Conservation (phyloP, 2,888 invertebrate genomes). For the Caenorhabditis sp. region DNA sequence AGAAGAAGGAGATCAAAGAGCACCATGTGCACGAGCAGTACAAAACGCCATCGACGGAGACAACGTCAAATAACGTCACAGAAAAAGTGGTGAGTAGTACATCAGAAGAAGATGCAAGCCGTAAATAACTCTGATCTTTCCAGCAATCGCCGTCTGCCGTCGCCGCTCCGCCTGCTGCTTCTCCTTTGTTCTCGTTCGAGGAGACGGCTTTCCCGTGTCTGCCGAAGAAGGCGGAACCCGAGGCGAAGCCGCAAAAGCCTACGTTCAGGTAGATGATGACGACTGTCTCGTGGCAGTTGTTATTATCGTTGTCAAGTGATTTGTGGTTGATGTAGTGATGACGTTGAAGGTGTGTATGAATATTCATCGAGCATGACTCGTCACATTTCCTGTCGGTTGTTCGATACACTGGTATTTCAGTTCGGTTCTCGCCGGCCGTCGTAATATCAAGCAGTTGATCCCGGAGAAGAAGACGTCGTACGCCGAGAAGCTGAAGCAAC, state of each 20-base stretch:
- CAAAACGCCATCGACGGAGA: not conserved
- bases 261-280: constrained; percentile 63
- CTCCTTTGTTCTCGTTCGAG: constrained; percentile 66
- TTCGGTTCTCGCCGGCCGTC: constrained; percentile 45
- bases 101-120: not conserved
- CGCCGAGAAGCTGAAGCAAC: constrained; percentile 61
- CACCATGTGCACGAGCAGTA: not conserved
- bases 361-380: not conserved
- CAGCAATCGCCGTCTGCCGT: constrained; percentile 12
- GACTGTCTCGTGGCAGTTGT: constrained; percentile 2
- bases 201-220: constrained; percentile 70
- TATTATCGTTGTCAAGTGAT: constrained; percentile 41
- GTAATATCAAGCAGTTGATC: constrained; percentile 42
- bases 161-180: not conserved
- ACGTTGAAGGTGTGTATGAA: constrained; percentile 28
- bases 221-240: constrained; percentile 62
- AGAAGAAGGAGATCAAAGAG: not conserved
- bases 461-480: constrained; percentile 62
- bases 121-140: not conserved
- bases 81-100: not conserved
- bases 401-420: too few species aligned
- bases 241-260: constrained; percentile 59
- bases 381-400: not conserved
- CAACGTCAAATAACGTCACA: not conserved
- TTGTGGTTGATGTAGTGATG: constrained; percentile 5